Percentiles rank a stretch among this genome's conserved stretches.
These are phyloP conservation scores for Urechis unicinctus DNA, from an alignment of 2,888 invertebrate genomes.

Conservation along the genomic window DNA sequence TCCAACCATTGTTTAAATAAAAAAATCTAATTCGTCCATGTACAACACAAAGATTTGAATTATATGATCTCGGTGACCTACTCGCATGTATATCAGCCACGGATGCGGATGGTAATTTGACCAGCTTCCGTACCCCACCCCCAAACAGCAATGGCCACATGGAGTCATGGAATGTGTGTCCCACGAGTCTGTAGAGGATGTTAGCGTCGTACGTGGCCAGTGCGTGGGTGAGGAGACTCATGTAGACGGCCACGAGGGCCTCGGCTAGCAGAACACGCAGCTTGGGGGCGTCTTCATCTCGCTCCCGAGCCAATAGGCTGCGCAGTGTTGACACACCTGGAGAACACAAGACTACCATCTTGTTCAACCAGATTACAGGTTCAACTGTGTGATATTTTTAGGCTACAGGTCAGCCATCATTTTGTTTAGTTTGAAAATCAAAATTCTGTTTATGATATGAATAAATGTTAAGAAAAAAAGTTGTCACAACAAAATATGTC, in stretches of 20 bases:
- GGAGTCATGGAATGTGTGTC: slow-evolving; percentile 70
- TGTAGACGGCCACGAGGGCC: slow-evolving; percentile 85
- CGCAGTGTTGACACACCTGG: slow-evolving; percentile 84
- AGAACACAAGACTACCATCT: no score
- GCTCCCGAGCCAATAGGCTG: slow-evolving; percentile 82
- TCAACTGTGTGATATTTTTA: no score
- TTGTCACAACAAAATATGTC: no score
- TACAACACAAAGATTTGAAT: neutral
- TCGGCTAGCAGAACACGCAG: slow-evolving; percentile 86
- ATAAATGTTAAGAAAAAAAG: no score
- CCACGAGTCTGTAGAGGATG: slow-evolving; percentile 69
- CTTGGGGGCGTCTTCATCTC: slow-evolving; percentile 89
- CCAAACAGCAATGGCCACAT: slow-evolving; percentile 61
- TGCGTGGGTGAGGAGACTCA: slow-evolving; percentile 87
- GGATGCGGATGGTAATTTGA: neutral
- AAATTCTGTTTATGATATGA: no score
- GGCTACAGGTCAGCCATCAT: no score
- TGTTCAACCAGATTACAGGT: no score
- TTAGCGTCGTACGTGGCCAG: slow-evolving; percentile 89
- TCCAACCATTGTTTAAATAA: no score
- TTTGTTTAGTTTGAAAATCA: no score
- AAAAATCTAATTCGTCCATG: neutral
- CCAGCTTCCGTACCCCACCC: slow-evolving; percentile 51
- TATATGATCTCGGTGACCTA: neutral
- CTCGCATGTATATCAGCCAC: slow-evolving; percentile 1